Percentiles rank a stretch among this genome's conserved stretches.
phyloP scores from a whole-genome alignment of 2,888 invertebrate species.

The Alviniconcha strummeri region DNA sequence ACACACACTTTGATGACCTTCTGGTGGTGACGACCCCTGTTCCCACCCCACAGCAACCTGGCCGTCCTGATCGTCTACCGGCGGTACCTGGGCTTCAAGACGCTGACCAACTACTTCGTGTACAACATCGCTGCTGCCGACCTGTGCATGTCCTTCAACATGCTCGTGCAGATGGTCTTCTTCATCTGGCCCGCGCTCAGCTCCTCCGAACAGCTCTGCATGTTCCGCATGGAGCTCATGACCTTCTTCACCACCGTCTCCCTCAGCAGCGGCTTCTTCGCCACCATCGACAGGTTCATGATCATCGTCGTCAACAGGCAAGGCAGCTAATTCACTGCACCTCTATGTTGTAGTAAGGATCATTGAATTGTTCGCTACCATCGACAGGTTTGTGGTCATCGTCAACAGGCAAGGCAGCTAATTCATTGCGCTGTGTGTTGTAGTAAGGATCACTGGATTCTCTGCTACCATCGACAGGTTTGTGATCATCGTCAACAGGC shows the following conservation, averaged over 20 bases:
- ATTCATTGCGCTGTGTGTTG: too few species aligned
- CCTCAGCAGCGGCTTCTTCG: constrained; percentile 23
- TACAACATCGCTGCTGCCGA: constrained; percentile 28
- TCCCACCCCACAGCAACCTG: constrained; percentile 12
- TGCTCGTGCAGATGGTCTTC: constrained; percentile 28
- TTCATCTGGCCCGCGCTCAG: constrained; percentile 25
- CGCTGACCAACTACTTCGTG: constrained; percentile 25
- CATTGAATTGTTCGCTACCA: constrained; percentile 19
- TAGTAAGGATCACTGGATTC: background rate
- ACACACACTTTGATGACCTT: background rate
- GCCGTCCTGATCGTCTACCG: constrained; percentile 22
- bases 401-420: background rate
- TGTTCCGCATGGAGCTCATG: constrained; percentile 27
- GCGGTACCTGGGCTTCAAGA: constrained; percentile 26
- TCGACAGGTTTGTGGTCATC: constrained; percentile 23
- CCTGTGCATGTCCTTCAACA: constrained; percentile 32
- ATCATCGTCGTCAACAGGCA: constrained; percentile 22
- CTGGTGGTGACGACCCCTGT: background rate
- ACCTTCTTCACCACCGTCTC: constrained; percentile 27
- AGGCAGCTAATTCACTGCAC: background rate
- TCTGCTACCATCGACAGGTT: constrained; percentile 25
- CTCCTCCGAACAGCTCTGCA: constrained; percentile 4
- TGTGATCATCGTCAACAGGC: constrained; percentile 14
- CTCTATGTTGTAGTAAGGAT: background rate
- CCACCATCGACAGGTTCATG: constrained; percentile 30